Evolutionary conservation across 2,113 vertebrate genomes (phyloP).

Genomic region (Gasterosteus aculeatus): DNA sequence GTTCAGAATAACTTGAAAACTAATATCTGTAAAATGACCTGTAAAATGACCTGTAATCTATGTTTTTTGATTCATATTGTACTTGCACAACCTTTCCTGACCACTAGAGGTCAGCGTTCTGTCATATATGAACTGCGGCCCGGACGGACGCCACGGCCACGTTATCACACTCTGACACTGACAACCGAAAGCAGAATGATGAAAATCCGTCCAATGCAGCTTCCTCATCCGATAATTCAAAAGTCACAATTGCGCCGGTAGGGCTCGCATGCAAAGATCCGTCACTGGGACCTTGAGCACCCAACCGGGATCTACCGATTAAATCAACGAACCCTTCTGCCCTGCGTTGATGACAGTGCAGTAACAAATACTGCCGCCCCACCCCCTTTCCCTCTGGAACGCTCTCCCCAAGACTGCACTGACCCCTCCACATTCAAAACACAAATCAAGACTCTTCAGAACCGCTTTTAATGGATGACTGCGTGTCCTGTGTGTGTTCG

Average conservation of each 20-base stretch:
- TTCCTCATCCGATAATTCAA: neutral
- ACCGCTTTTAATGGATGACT: too few relatives aligned
- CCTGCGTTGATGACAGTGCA: neutral
- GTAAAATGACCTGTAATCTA: too few relatives aligned
- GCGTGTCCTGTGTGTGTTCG: too few relatives aligned
- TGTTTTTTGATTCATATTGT: too few relatives aligned
- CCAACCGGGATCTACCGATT: neutral
- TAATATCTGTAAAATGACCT: too few relatives aligned
- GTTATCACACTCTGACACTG: neutral
- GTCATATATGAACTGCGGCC: constrained; percentile 5
- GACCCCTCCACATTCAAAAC: too few relatives aligned
- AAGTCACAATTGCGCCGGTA: neutral
- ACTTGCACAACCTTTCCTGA: neutral
- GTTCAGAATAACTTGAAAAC: too few relatives aligned
- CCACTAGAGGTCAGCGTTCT: constrained; percentile 64
- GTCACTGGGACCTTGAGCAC: neutral
- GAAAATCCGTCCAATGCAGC: neutral
- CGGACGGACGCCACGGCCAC: rapidly evolving
- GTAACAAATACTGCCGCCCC: neutral
- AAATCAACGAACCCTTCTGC: neutral
- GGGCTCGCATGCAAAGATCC: neutral
- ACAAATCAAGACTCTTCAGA: too few relatives aligned
- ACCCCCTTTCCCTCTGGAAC: too few relatives aligned
- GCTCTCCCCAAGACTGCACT: too few relatives aligned
- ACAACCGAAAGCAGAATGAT: neutral